Evolutionary conservation across 2,797 vertebrate species (phyloP).

Genomic region (Notamacropus eugenii): DNA sequence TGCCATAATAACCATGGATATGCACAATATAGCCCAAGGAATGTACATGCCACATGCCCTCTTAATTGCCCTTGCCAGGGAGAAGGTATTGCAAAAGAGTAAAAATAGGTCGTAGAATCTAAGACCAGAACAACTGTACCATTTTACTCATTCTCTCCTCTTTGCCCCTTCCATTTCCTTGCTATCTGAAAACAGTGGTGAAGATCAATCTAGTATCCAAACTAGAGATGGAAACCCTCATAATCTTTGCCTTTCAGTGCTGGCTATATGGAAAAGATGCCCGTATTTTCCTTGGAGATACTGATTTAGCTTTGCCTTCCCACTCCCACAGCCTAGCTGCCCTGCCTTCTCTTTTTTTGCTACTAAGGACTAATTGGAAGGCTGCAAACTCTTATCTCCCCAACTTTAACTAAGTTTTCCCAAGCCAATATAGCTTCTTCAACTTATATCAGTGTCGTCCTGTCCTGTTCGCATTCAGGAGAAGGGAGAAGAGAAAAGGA

Average conservation of each 20-base stretch:
- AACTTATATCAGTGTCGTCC: not conserved
- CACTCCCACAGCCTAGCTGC: not conserved
- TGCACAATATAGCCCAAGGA: not conserved
- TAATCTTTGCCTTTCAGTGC: not conserved
- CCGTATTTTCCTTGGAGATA: not conserved
- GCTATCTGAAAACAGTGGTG: not conserved
- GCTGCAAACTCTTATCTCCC: not conserved
- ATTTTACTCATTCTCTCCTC: not conserved
- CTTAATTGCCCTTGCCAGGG: not conserved
- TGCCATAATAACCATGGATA: not conserved
- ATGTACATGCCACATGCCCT: not conserved
- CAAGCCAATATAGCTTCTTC: not conserved
- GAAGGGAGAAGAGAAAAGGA: too few relatives aligned
- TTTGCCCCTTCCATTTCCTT: not conserved
- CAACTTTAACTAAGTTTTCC: not conserved
- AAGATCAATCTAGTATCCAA: not conserved
- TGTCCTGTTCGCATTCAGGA: not conserved
- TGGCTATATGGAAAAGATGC: not conserved
- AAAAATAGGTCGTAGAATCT: not conserved
- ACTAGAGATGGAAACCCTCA: not conserved
- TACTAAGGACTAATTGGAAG: not conserved
- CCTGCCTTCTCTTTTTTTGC: not conserved
- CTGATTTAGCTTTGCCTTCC: not conserved
- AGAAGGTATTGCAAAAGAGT: not conserved
- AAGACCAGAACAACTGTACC: not conserved